Base-by-base conservation (phyloP, 2,113 vertebrate genomes). In the Conger conger region DNA sequence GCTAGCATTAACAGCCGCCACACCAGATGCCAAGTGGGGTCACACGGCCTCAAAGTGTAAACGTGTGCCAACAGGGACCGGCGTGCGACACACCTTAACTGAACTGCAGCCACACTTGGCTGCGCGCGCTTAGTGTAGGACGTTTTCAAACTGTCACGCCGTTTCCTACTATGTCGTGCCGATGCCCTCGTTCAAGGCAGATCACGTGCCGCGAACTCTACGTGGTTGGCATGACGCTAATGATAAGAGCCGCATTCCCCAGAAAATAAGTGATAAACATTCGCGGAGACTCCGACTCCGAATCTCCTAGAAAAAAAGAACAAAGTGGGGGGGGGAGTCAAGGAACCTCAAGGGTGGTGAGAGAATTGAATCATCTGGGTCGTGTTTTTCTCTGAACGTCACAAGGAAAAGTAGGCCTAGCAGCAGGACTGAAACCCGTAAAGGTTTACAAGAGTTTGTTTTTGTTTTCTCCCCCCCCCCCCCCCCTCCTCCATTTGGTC, bases 11-110 rank as follows among this genome's bases (percentile, higher is more conserved):
- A 82, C 20, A 33, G 80, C 30, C 53, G 9, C 30, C 15, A n/a
- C 53, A 36, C 80, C 30, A 82, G 79, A 50, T 80, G 79, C 40
- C 79, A 45, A 80, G 4, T 54, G 80, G 50, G 60, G 60, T 57
- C 36, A 82, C 30, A 50, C 11, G 40, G 79, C 50, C 18, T 57
- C 50, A 82, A 37, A 50, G 27, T 4, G 57, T 63, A 63, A 4
- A 27, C 6, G 23, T 23, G 57, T 27, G 0, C 57, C 57, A 27
- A 63, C 57, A 20, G 57, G 45, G 18, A 23, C 20, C 57, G 4
- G 9, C 27, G 20, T 5, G 8, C 57, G 27, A 23, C 11, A 27
- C 57, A 79, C 77, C 33, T 30, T 79, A 36, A 79, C 23, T 40
- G 36, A 63, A 63, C 11, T 50, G 6, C 76, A 77, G 36, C 35